A percentile compares a stretch with the other conserved stretches of the same genome.
phyloP scores from a whole-genome alignment of 2,888 invertebrate species.

The Hyposoter dolosus region DNA sequence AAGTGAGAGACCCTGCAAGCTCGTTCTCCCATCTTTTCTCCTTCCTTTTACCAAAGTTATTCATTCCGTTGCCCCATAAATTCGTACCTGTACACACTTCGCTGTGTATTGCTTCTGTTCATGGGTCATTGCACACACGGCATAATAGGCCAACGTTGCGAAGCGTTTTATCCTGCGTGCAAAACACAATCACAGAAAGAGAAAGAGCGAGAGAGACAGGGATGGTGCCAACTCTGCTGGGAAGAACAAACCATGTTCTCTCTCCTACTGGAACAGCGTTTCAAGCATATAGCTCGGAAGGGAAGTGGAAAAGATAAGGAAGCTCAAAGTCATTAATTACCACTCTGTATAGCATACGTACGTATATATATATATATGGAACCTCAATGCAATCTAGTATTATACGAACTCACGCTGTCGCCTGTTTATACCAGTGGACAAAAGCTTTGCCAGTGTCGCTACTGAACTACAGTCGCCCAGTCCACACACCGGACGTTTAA shows the following conservation, averaged over 20 bases:
- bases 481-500: conserved; percentile 43
- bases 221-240: background rate
- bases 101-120: conserved; percentile 12
- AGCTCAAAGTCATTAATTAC: conserved; percentile 77
- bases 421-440: conserved; percentile 52
- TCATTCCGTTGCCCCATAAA: conserved; percentile 65
- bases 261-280: conserved; percentile 12
- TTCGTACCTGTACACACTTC: conserved; percentile 48
- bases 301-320: conserved; percentile 80
- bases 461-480: conserved; percentile 38
- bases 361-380: conserved; percentile 47
- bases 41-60: conserved; percentile 48
- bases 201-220: background rate
- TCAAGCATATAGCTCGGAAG: conserved; percentile 73
- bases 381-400: conserved; percentile 45
- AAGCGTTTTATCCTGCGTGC: conserved; percentile 32
- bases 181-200: background rate
- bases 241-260: conserved; percentile 35
- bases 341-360: conserved; percentile 52
- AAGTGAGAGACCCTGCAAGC: conserved; percentile 21
- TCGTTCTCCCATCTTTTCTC: conserved; percentile 40
- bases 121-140: conserved; percentile 6
- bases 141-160: conserved; percentile 42
- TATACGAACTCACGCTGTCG: conserved; percentile 12
- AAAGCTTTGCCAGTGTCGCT: conserved; percentile 49